Evolutionary conservation across 2,888 invertebrate species (phyloP).

Genomic region (Lucinisca nassula): DNA sequence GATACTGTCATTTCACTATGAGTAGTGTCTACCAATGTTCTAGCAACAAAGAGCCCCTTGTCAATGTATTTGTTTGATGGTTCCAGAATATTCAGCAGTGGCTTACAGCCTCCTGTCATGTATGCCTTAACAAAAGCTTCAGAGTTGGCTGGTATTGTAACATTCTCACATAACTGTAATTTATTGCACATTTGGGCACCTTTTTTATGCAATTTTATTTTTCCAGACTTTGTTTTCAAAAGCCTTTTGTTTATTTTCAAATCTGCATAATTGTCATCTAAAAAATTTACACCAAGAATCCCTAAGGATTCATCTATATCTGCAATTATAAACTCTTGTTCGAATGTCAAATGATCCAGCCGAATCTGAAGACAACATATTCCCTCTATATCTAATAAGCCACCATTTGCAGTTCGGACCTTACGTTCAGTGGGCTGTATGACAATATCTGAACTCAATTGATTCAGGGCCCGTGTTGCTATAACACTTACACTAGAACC

Average conservation of each 20-base stretch:
- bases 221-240: background rate
- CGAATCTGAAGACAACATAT: background rate
- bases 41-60: background rate
- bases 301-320: background rate
- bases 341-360: background rate
- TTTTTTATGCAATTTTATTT: background rate
- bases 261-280: background rate
- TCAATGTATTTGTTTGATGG: background rate
- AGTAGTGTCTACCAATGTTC: background rate
- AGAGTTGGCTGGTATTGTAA: background rate
- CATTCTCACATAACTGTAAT: background rate
- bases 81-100: background rate
- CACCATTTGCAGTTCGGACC: background rate
- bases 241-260: background rate
- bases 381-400: background rate
- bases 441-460: background rate
- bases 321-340: background rate
- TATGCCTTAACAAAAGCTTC: background rate
- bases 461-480: background rate
- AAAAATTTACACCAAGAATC: background rate
- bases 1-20: background rate
- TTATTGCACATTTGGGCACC: background rate
- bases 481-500: background rate
- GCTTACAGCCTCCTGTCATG: background rate
- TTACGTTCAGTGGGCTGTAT: background rate